Conservation (phyloP, 2,113 vertebrate genomes). For the Cynocephalus volans region DNA sequence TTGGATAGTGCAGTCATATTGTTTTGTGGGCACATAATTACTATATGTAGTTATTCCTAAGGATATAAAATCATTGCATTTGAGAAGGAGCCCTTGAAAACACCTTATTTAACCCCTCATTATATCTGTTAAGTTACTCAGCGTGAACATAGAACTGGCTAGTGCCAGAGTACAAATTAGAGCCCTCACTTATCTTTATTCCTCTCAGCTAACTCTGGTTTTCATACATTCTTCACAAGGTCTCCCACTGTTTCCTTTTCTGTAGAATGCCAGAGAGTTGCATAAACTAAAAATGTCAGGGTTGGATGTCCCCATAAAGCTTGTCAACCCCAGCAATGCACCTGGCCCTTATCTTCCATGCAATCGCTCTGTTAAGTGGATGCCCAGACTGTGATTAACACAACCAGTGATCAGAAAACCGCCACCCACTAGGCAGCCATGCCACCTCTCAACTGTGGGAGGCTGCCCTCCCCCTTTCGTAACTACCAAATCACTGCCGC, state of each 20-base stretch:
- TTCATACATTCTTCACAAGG: neutral
- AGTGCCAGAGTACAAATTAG: neutral
- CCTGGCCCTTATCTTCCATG: neutral
- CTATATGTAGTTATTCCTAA: neutral
- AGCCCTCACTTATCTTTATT: neutral
- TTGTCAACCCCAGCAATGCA: neutral
- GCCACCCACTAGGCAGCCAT: neutral
- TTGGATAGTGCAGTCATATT: neutral
- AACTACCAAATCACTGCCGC: neutral
- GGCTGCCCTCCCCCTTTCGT: neutral
- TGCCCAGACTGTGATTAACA: slow-evolving; percentile 43
- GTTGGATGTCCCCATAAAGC: neutral
- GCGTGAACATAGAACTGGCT: neutral
- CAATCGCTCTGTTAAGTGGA: neutral
- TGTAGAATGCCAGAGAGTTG: slow-evolving; percentile 18
- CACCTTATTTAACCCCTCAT: neutral
- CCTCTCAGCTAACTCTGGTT: neutral
- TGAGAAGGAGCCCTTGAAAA: neutral
- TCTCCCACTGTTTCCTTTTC: slow-evolving; percentile 30
- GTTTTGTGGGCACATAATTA: neutral
- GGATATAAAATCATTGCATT: neutral
- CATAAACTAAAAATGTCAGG: neutral
- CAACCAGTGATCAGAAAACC: slow-evolving; percentile 7
- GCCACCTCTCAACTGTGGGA: neutral
- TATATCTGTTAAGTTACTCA: neutral